A percentile compares a stretch with the other conserved stretches of the same genome.
Conservation (phyloP, 2,797 vertebrate genomes). For the Melanotaenia trifasciata region DNA sequence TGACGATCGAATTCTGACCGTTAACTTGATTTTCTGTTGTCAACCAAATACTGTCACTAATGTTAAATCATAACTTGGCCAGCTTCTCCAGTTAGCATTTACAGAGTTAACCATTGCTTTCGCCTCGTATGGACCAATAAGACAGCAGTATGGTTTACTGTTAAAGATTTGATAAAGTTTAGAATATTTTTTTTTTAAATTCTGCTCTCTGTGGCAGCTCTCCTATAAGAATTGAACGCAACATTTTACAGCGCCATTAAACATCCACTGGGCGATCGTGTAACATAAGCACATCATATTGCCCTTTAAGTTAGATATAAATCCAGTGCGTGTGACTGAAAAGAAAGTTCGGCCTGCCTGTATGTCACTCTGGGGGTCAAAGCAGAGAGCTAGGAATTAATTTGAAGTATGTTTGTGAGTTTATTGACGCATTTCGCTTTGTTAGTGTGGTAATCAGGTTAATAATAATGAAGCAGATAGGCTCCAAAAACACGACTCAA, state of each 20-base stretch:
- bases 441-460: not conserved
- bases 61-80: not conserved
- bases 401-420: not conserved
- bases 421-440: not conserved
- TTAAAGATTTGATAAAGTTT: not conserved
- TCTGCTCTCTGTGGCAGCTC: no score
- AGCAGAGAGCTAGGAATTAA: not conserved
- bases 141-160: not conserved
- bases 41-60: not conserved
- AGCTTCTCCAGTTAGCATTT: constrained; percentile 4
- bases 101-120: constrained; percentile 11
- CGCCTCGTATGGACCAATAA: not conserved
- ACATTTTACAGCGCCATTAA: constrained; percentile 35
- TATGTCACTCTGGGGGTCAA: constrained; percentile 19
- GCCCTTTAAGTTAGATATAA: constrained; percentile 22
- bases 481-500: not conserved
- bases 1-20: not conserved
- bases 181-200: not conserved
- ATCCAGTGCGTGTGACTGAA: constrained; percentile 31
- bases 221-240: constrained; percentile 2
- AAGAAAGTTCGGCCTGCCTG: constrained; percentile 4
- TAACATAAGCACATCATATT: constrained; percentile 12
- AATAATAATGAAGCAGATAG: not conserved
- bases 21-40: not conserved
- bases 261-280: constrained; percentile 24